phyloP scores from a whole-genome alignment of 2,888 invertebrate species.

The Coelinius sp. region DNA sequence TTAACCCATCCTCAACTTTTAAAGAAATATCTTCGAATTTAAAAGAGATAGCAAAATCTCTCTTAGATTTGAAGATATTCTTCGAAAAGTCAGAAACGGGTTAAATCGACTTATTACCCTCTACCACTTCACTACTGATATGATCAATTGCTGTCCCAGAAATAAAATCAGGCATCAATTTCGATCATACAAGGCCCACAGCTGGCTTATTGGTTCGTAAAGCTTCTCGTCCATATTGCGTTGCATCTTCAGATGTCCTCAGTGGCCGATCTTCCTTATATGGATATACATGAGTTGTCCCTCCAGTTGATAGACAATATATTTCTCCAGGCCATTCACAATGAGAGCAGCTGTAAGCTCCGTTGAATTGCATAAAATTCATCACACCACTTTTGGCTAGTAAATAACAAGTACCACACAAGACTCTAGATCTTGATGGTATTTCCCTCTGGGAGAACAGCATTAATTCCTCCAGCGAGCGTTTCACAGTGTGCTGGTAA shows the following conservation, averaged over 20 bases:
- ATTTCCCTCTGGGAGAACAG: not conserved
- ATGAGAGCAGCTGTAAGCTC: not conserved
- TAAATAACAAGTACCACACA: constrained; percentile 37
- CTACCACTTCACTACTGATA: too few relatives aligned
- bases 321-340: not conserved
- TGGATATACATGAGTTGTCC: not conserved
- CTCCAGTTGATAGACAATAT: not conserved
- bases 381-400: constrained; percentile 40
- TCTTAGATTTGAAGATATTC: too few relatives aligned
- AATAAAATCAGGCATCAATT: constrained; percentile 38
- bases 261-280: constrained; percentile 1
- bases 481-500: too few relatives aligned
- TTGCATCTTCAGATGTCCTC: constrained; percentile 14
- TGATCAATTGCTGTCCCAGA: constrained; percentile 34
- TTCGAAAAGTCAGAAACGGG: too few relatives aligned
- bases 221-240: not conserved
- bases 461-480: not conserved
- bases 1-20: too few relatives aligned
- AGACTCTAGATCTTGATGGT: constrained; percentile 30
- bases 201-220: not conserved
- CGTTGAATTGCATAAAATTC: constrained; percentile 21
- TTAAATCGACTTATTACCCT: too few relatives aligned
- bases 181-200: constrained; percentile 35
- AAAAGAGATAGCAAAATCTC: too few relatives aligned
- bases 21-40: too few relatives aligned